These are phyloP conservation scores for Thymelicus lineola DNA, from an alignment of 2,888 invertebrate species.

Conservation along the genomic window DNA sequence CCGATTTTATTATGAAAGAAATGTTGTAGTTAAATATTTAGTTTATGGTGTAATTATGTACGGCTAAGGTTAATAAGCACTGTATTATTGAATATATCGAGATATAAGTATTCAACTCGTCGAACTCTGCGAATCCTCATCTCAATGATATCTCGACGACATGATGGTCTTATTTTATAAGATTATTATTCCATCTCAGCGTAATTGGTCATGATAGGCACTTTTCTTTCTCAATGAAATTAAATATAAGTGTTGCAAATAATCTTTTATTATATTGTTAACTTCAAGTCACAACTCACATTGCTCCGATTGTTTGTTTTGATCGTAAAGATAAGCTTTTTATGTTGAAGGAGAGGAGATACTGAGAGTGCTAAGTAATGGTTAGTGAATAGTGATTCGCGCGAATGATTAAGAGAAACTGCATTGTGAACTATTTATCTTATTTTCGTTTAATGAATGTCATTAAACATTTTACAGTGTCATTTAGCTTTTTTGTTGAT, in stretches of 20 bases:
- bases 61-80: too few relatives aligned
- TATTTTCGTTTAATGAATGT: background rate
- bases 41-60: too few relatives aligned
- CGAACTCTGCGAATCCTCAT: background rate
- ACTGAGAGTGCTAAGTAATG: constrained; percentile 3
- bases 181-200: constrained; percentile 1
- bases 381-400: background rate
- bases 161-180: constrained; percentile 6
- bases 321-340: constrained; percentile 19
- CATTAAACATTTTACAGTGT: background rate
- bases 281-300: constrained; percentile 6
- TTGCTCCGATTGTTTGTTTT: constrained; percentile 13
- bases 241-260: background rate
- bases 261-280: constrained; percentile 23
- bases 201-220: constrained; percentile 9
- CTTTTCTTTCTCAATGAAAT: constrained; percentile 13
- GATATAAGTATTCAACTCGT: too few relatives aligned
- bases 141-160: background rate
- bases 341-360: constrained; percentile 6
- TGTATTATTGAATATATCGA: too few relatives aligned
- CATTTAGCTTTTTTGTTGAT: background rate
- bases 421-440: background rate
- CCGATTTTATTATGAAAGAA: too few relatives aligned
- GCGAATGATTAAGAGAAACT: background rate
- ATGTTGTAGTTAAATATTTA: too few relatives aligned